These are phyloP conservation scores for Lethocerus indicus DNA, from an alignment of 1,140 invertebrate genomes.

Conservation along the genomic window DNA sequence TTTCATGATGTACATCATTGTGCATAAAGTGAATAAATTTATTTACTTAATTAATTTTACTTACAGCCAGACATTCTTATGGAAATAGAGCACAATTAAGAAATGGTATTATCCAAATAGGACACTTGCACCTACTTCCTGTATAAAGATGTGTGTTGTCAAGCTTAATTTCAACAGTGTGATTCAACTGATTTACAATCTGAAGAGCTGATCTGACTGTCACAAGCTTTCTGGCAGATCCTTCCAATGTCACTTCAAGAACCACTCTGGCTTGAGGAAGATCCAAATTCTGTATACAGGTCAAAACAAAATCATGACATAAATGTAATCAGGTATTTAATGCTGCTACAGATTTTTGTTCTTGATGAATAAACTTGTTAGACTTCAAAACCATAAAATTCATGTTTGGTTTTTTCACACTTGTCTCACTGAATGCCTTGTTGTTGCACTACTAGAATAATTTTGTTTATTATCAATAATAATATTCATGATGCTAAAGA, in stretches of 20 bases:
- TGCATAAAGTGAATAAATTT: neutral
- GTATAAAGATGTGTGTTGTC: conserved; percentile 31
- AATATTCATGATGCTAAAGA: no score
- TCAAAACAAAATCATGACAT: no score
- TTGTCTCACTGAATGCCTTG: no score
- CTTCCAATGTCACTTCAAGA: conserved; percentile 76
- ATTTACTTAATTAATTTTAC: neutral
- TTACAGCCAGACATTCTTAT: neutral
- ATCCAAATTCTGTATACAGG: conserved; percentile 18
- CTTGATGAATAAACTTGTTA: neutral
- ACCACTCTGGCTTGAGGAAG: conserved; percentile 51
- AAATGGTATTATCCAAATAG: neutral
- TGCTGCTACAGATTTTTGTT: no score
- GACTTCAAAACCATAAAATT: no score
- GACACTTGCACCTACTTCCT: conserved; percentile 21
- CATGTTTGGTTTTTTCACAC: no score
- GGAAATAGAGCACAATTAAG: neutral
- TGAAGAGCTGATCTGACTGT: conserved; percentile 81
- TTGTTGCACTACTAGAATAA: no score
- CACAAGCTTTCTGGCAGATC: conserved; percentile 86
- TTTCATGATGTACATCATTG: neutral
- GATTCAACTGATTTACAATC: conserved; percentile 57
- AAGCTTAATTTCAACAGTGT: conserved; percentile 50
- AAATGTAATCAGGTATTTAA: no score
- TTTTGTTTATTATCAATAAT: no score